These are phyloP conservation scores for Phalacrocorax carbo DNA, from an alignment of 2,113 vertebrate genomes.

Conservation along the genomic window DNA sequence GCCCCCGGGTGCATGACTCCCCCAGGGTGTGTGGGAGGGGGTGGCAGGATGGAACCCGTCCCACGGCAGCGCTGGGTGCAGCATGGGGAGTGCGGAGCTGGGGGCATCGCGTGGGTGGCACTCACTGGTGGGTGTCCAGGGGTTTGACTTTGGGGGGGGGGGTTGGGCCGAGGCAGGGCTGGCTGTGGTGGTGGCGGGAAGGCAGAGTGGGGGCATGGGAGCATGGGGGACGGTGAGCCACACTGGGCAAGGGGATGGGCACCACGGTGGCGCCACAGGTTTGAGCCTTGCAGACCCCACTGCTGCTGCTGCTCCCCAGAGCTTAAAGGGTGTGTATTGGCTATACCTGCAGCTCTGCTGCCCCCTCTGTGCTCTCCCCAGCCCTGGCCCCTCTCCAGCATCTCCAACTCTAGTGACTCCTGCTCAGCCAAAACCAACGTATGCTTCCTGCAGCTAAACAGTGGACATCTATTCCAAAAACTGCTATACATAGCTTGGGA, in stretches of 20 bases:
- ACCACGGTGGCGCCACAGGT: accelerated
- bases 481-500: not conserved
- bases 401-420: not conserved
- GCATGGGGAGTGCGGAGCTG: not conserved
- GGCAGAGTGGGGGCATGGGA: not conserved
- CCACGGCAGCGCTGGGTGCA: accelerated
- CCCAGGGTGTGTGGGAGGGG: not conserved
- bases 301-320: not conserved
- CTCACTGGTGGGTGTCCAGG: accelerated
- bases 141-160: no score
- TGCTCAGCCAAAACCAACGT: not conserved
- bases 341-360: accelerated
- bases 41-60: not conserved
- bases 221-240: accelerated
- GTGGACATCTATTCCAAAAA: not conserved
- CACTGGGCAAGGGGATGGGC: no score
- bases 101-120: accelerated
- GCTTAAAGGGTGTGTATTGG: accelerated
- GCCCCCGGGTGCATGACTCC: accelerated
- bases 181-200: not conserved
- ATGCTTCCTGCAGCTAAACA: not conserved
- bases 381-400: not conserved
- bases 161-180: not conserved
- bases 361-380: not conserved
- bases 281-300: not conserved